Base-by-base conservation (phyloP, 2,888 invertebrate genomes). In the Volucella zonaria region DNA sequence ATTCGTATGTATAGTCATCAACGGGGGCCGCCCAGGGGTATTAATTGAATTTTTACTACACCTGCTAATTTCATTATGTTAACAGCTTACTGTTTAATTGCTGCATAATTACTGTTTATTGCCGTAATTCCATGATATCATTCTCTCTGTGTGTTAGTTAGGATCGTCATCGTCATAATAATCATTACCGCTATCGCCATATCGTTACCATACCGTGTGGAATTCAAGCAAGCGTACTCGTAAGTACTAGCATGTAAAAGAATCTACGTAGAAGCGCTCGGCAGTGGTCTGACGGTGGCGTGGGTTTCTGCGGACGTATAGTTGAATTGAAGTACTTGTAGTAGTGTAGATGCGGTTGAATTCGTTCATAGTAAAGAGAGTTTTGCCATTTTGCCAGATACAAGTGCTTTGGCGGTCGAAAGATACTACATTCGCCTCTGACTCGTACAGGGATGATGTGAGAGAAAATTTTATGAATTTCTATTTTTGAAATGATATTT, bases 21-120 rank as follows among this genome's bases (percentile, higher is more conserved):
- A 31, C 31, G 31, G 31, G 4, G 31, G 54, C 67, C 81, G 45
- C 76, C 77, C 54, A 62, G 61, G 71, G 62, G 85, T 68, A 77
- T 77, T 85, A 85, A 85, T 81, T 85, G 85, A 85, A 85, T 85
- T 85, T 85, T 85, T 85, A 85, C 85, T 85, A 85, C 85, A 85
- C 85, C 85, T 85, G 85, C 85, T 85, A 85, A 85, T 85, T 85
- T 85, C 85, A 85, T 85, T 85, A 85, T 85, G 85, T 85, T 85
- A 85, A 85, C 85, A 85, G 85, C 85, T 85, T 85, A 85, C 85
- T 85, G 85, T 81, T 85, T 85, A 85, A 85, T 85, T 81, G 85
- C 85, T 85, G 85, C 85, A 85, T 85, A 85, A 85, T 85, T 85
- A 85, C 85, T 85, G 85, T 85, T 85, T 85, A 85, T 85, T 85